Conservation (phyloP, 2,113 vertebrate species). For the Otolemur garnettii region DNA sequence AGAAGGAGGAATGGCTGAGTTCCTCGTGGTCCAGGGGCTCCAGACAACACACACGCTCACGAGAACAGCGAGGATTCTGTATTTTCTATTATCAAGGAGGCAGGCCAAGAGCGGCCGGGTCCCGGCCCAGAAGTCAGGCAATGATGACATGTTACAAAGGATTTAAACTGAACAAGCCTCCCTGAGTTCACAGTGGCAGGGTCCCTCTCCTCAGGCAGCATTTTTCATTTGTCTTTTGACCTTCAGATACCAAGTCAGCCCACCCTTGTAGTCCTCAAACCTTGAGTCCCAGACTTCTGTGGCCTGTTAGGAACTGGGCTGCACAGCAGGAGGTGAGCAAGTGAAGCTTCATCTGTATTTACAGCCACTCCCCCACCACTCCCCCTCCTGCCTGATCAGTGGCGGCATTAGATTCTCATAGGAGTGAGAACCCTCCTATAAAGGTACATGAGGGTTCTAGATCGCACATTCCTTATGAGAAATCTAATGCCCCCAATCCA, state of each 20-base stretch:
- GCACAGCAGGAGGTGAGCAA: no score
- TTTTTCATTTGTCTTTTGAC: not conserved
- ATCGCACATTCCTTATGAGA: no score
- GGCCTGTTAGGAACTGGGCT: no score
- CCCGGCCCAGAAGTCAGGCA: not conserved
- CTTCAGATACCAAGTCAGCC: not conserved
- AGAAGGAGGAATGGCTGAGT: not conserved
- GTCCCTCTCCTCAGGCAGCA: not conserved
- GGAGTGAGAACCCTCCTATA: no score
- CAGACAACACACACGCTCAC: not conserved
- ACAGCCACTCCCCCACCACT: no score
- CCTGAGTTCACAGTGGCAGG: not conserved
- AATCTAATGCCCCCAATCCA: no score
- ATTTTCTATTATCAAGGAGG: not conserved
- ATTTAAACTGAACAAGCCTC: not conserved
- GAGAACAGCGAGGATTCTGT: not conserved
- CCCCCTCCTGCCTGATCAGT: no score
- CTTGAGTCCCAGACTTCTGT: no score
- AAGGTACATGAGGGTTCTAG: no score
- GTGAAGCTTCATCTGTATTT: no score
- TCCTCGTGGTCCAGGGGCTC: not conserved
- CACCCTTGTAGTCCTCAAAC: no score
- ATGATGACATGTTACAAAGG: not conserved
- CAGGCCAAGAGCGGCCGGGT: not conserved
- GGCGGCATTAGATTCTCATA: no score